Percentiles rank a stretch among this genome's conserved stretches.
Conservation (phyloP, 2,797 vertebrate species). For the Halcyon leucocephala region DNA sequence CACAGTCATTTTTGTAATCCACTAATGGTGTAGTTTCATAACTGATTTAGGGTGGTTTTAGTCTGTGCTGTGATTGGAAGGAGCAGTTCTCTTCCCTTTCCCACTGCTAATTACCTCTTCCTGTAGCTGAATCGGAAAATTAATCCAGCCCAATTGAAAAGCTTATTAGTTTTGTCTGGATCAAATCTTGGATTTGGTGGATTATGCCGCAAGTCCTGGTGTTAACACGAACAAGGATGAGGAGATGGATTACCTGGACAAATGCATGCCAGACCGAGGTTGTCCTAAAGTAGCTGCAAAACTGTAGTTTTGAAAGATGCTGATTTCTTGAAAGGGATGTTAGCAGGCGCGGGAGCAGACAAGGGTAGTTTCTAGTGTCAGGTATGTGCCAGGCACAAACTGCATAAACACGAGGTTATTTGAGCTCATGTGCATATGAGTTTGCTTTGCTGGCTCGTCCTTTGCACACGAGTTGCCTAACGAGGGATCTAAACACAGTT, state of each 20-base stretch:
- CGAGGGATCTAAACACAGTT: background rate
- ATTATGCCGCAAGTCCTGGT: background rate
- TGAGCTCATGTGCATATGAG: background rate
- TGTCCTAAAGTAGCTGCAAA: background rate
- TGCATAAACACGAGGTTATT: background rate
- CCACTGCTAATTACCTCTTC: background rate
- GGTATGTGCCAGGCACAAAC: background rate
- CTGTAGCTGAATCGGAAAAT: background rate
- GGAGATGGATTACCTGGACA: background rate
- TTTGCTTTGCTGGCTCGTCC: background rate
- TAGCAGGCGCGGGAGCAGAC: background rate
- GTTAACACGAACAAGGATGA: background rate
- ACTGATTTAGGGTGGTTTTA: too few relatives aligned
- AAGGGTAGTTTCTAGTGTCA: background rate
- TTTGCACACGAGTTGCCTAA: background rate
- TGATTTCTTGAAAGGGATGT: background rate
- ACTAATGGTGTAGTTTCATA: too few relatives aligned
- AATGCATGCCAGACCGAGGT: background rate
- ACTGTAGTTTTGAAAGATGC: background rate
- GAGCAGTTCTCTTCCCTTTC: background rate
- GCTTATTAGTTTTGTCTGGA: background rate
- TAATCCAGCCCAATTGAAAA: background rate
- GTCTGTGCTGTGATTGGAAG: background rate
- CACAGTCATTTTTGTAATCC: too few relatives aligned
- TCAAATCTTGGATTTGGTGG: background rate